Evolutionary conservation across 2,797 vertebrate genomes (phyloP).

Genomic region (Pampus argenteus): DNA sequence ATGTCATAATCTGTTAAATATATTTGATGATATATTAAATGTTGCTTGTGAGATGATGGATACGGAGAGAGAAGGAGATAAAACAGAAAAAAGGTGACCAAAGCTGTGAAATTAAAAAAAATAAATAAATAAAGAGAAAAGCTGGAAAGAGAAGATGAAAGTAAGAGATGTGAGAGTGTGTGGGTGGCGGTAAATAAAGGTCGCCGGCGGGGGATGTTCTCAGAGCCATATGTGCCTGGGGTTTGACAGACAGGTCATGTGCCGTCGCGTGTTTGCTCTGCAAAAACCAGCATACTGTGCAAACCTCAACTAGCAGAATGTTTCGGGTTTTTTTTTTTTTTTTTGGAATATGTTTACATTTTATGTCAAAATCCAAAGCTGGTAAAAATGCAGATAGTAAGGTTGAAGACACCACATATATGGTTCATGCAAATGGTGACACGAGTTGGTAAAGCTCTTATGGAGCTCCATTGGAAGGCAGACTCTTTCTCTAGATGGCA

Average conservation of each 20-base stretch:
- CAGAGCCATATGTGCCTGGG: constrained; percentile 36
- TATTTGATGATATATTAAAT: neutral
- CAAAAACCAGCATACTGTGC: neutral
- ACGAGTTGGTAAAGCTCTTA: neutral
- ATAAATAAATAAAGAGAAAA: too few species aligned
- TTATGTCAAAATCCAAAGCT: neutral
- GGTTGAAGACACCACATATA: neutral
- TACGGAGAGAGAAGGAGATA: neutral
- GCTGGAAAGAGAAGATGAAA: constrained; percentile 21
- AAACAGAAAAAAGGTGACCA: neutral
- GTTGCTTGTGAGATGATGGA: neutral
- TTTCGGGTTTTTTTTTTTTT: neutral
- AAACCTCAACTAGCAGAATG: neutral
- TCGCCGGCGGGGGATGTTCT: constrained; percentile 45
- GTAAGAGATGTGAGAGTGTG: constrained; percentile 37
- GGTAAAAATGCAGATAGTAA: neutral
- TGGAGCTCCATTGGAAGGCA: constrained; percentile 13
- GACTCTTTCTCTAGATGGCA: constrained; percentile 3
- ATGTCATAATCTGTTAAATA: neutral
- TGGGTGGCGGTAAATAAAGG: constrained; percentile 61
- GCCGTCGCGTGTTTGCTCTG: constrained; percentile 16
- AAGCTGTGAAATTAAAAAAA: constrained; percentile 4
- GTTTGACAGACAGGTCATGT: constrained; percentile 46
- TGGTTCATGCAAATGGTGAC: neutral
- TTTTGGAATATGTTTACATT: too few species aligned